These are phyloP conservation scores for Drosophila histrio DNA, from an alignment of 2,888 invertebrate genomes.

Conservation along the genomic window DNA sequence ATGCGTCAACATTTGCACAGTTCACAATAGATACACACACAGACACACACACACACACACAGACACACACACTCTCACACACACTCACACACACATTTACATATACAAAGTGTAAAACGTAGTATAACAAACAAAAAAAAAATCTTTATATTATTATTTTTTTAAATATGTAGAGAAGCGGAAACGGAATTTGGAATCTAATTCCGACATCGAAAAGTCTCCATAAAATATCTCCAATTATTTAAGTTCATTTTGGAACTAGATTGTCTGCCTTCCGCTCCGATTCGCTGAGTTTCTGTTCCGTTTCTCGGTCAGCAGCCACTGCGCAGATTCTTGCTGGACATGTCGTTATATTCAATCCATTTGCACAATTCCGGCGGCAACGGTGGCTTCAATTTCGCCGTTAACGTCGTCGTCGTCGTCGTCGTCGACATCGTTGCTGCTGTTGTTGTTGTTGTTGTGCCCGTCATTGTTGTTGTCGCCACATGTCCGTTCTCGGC, in stretches of 20 bases:
- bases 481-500: conserved; percentile 77
- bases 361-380: conserved; percentile 88
- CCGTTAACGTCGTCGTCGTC: background rate
- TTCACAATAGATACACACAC: conserved; percentile 22
- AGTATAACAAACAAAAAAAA: background rate
- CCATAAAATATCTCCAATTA: background rate
- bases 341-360: conserved; percentile 89
- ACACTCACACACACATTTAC: conserved; percentile 1
- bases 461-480: background rate
- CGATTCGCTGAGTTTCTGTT: background rate
- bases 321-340: conserved; percentile 87
- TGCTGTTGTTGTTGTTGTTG: conserved; percentile 4
- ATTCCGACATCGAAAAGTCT: background rate
- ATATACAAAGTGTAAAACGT: background rate
- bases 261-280: background rate
- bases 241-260: background rate
- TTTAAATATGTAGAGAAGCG: conserved; percentile 1
- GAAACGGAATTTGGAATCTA: background rate
- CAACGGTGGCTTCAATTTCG: conserved; percentile 86
- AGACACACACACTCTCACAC: background rate
- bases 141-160: background rate
- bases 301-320: conserved; percentile 75
- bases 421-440: conserved; percentile 1
- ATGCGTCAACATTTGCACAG: conserved; percentile 51
- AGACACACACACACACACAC: background rate